Conservation (phyloP, 2,888 invertebrate genomes). For the Tetramorium bicarinatum region DNA sequence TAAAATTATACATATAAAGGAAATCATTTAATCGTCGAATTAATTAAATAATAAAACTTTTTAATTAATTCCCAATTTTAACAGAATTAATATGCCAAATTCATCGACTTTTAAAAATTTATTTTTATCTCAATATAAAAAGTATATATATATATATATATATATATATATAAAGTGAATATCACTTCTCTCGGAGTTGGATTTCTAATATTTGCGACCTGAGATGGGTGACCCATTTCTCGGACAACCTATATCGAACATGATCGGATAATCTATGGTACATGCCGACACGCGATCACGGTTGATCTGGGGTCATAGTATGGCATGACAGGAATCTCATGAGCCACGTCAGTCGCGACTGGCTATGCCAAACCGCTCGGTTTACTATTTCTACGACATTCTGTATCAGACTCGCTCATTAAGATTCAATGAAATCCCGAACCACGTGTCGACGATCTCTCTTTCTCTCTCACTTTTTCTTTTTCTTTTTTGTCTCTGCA, state of each 20-base stretch:
- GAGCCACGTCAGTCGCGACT: constrained; percentile 67
- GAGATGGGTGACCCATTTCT: constrained; percentile 31
- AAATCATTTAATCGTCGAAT: background rate
- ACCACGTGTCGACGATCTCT: constrained; percentile 35
- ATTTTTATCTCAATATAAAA: background rate
- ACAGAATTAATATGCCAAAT: background rate
- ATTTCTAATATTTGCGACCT: constrained; percentile 3
- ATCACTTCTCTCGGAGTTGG: background rate
- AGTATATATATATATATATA: background rate
- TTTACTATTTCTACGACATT: constrained; percentile 69
- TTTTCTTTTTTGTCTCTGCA: background rate
- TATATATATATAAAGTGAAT: background rate
- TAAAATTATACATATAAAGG: constrained; percentile 2
- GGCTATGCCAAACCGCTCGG: constrained; percentile 64
- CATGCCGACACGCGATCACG: constrained; percentile 62
- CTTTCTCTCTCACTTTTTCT: background rate
- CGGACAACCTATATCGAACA: constrained; percentile 31
- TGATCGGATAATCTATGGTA: constrained; percentile 67
- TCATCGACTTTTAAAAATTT: background rate
- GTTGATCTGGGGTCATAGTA: constrained; percentile 68
- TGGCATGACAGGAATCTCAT: constrained; percentile 73
- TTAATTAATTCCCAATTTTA: background rate
- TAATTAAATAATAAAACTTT: background rate
- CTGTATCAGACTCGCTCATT: constrained; percentile 73
- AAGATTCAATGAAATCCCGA: constrained; percentile 75